Evolutionary conservation across 2,113 vertebrate species (phyloP), one percentile per base, ranked within the genome.

Genomic region (Trichechus manatus): DNA sequence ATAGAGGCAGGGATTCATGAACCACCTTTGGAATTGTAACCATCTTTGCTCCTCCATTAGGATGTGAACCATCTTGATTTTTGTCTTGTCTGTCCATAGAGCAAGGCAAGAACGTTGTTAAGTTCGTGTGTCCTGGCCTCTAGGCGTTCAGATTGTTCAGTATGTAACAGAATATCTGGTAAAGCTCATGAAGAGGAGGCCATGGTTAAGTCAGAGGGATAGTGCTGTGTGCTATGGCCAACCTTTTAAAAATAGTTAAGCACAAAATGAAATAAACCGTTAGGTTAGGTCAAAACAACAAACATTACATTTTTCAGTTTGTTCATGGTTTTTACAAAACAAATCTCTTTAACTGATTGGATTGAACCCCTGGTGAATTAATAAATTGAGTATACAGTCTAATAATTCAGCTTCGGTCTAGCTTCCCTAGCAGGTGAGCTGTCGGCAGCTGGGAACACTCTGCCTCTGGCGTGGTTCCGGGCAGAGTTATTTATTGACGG

Each of bases 361-460:
- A 42, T 75, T 94, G 82, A 85, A 94, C 97, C 95, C 91, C 77
- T 96, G 81, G n/a, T 85, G 64, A 94, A 92, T 93, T 68, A 94
- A 93, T 95, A 96, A 94, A 77, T 17, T 87, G 89, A 87, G 72
- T 1, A 0, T 81, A 42, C 39, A 15, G 87, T 85, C 68, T 74
- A 78, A 66, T 53, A 66, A 80, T 42, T 75, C 44, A 33, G 9
- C 17, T 6, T 7, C 14, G 33, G 56, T 53, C 63, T 72, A 25
- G 82, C 15, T 93, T 92, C 47, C 27, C 72, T 78, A 86, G 15
- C 9, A 47, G 93, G 83, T 96, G 68, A 88, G 6, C 89, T 64
- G 39, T 94, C 39, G 87, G 25, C 36, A 91, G 47, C 91, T 39
- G 83, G 92, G 87, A 96, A 22, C 20, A 1, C 84, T 92, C 66